Base-by-base conservation (phyloP, 1,140 invertebrate species). In the Tyrophagus putrescentiae region DNA sequence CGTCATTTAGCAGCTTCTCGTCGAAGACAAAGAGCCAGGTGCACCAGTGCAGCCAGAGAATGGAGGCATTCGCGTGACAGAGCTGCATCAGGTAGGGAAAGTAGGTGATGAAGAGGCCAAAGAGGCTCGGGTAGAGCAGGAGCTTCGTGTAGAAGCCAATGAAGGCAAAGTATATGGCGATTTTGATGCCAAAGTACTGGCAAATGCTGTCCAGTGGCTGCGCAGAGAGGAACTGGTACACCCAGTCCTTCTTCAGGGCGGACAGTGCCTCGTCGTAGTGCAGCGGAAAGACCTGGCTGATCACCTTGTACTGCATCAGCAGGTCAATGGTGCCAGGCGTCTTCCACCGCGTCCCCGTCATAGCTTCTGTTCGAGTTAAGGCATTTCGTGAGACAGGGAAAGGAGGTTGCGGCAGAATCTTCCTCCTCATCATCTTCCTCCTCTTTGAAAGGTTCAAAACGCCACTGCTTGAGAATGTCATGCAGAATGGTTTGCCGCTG, bases 161-260 rank as follows among this genome's bases (percentile, higher is more conserved):
- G 70, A 81, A 84, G 41, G 81, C 79, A 72, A 89, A 90, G 69
- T 90, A 90, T 61, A 90, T 76, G 1, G 82, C 82, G 32, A 90
- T 81, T 39, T 82, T 79, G 67, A 85, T 83, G 28, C 87, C 87
- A 72, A 88, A 90, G 72, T 90, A 90, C 60, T 79, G 71, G 52
- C 80, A 75, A 56, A 87, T 82, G 58, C 83, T 85, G 39, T 42
- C 50, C 9, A 54, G 29, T 5, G 33, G 32, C 25, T 57, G 48
- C 31, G n/a, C 21, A 48, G 57, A 44, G 5, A 36, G 53, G 9
- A 42, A 56, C 48, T 25, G 53, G 1, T 7, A 34, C 33, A 18
- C 42, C 60, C 60, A 65, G n/a, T 41, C 33, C 4, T 32, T 34
- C 32, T 50, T 59, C 7, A 65, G 18, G 21, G 3, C 1, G 28